Conservation (phyloP, 2,888 invertebrate genomes). For the Cataglyphis albicans region DNA sequence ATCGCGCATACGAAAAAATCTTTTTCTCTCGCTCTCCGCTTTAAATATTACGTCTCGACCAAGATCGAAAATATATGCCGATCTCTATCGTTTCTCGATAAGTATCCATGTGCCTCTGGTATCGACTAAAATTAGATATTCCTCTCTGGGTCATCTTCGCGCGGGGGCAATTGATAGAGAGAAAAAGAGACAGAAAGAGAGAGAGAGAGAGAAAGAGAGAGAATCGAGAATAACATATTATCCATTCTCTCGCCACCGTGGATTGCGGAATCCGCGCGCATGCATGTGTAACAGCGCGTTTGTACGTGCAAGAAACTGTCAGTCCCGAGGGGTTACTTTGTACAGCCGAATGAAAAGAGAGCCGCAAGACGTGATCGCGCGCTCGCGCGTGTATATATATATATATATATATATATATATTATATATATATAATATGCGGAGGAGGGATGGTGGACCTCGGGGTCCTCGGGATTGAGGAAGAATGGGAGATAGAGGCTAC, state of each 20-base stretch:
- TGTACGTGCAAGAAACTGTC: conserved; percentile 69
- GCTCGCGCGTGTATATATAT: conserved; percentile 41
- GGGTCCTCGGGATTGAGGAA: conserved; percentile 77
- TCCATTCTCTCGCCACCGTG: conserved; percentile 27
- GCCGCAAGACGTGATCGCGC: conserved; percentile 50
- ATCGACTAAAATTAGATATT: conserved; percentile 62
- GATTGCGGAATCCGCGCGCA: conserved; percentile 60
- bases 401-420: no score
- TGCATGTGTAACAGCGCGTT: not conserved
- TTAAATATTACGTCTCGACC: conserved; percentile 11
- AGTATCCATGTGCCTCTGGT: conserved; percentile 46
- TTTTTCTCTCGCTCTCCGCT: not conserved
- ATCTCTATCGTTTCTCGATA: conserved; percentile 43
- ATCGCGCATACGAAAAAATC: no score
- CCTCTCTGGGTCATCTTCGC: conserved; percentile 60
- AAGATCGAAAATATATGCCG: conserved; percentile 9
- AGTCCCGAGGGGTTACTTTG: conserved; percentile 69
- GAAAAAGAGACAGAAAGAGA: not conserved
- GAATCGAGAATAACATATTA: conserved; percentile 63
- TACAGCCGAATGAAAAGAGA: conserved; percentile 61
- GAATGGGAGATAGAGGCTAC: conserved; percentile 81
- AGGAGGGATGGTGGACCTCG: conserved; percentile 72
- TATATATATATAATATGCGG: not conserved
- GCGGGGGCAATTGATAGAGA: conserved; percentile 11
- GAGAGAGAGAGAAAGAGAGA: conserved; percentile 10